Conservation (phyloP, 1,140 invertebrate species). For the Papilio machaon region DNA sequence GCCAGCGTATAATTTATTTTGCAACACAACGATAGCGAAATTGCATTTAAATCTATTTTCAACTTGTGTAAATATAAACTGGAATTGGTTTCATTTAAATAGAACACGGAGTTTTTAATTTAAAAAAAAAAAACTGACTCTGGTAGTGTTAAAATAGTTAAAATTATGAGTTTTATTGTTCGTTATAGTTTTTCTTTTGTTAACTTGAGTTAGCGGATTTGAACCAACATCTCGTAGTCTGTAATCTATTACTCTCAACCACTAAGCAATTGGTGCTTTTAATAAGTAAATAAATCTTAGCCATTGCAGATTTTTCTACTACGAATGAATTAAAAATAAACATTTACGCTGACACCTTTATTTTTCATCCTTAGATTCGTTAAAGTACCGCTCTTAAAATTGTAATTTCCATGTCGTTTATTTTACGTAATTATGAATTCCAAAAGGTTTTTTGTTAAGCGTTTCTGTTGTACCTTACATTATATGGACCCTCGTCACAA, state of each 20-base stretch:
- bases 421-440: conserved; percentile 22
- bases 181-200: no score
- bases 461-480: conserved; percentile 10
- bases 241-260: no score
- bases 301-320: no score
- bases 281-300: no score
- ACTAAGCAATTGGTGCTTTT: no score
- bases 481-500: conserved; percentile 4
- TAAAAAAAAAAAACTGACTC: not conserved
- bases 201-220: no score
- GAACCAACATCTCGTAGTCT: no score
- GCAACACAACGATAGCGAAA: not conserved
- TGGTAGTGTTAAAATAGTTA: not conserved
- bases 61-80: conserved; percentile 5
- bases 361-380: not conserved
- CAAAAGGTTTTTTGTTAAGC: conserved; percentile 14
- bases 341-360: not conserved
- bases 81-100: conserved; percentile 1
- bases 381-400: conserved; percentile 3
- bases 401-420: conserved; percentile 17
- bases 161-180: no score
- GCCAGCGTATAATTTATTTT: conserved; percentile 7
- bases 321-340: not conserved
- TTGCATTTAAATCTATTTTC: conserved; percentile 23
- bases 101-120: not conserved